Conservation (phyloP, 2,888 invertebrate species). For the Campopleginae sp. region DNA sequence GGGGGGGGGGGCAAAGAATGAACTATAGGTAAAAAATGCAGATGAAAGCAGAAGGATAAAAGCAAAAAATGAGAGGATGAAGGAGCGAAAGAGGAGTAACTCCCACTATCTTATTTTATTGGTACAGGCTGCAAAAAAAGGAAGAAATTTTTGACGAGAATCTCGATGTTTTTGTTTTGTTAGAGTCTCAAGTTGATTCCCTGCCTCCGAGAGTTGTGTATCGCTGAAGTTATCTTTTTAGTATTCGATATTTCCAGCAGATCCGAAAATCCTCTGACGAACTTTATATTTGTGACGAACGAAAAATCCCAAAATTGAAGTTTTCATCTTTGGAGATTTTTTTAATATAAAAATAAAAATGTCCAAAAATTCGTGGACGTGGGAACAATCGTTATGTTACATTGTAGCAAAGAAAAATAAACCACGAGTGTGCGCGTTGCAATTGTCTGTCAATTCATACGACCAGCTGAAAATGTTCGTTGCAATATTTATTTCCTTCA, state of each 20-base stretch:
- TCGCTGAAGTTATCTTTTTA: slow-evolving; percentile 58
- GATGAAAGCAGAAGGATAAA: background rate
- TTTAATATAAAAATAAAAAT: background rate
- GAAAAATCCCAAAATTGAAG: background rate
- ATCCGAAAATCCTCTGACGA: slow-evolving; percentile 40
- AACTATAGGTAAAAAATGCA: slow-evolving; percentile 39
- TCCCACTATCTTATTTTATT: slow-evolving; percentile 83
- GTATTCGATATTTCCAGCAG: slow-evolving; percentile 26
- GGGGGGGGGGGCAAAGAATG: background rate
- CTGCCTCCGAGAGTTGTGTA: slow-evolving; percentile 60
- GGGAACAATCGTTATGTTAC: background rate
- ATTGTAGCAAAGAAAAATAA: background rate
- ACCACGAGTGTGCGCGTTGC: background rate
- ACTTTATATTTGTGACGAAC: slow-evolving; percentile 5
- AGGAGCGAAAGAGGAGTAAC: slow-evolving; percentile 64
- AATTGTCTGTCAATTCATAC: background rate
- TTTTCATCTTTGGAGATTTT: background rate
- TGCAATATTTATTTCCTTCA: background rate
- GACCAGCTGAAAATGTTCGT: background rate
- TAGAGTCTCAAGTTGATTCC: slow-evolving; percentile 62
- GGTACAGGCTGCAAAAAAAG: slow-evolving; percentile 80
- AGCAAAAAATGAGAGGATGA: background rate
- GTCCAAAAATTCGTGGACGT: background rate
- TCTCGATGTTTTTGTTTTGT: slow-evolving; percentile 49
- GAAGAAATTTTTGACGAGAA: slow-evolving; percentile 70